Conservation (phyloP, 2,113 vertebrate species). For the Lamprotornis superbus region DNA sequence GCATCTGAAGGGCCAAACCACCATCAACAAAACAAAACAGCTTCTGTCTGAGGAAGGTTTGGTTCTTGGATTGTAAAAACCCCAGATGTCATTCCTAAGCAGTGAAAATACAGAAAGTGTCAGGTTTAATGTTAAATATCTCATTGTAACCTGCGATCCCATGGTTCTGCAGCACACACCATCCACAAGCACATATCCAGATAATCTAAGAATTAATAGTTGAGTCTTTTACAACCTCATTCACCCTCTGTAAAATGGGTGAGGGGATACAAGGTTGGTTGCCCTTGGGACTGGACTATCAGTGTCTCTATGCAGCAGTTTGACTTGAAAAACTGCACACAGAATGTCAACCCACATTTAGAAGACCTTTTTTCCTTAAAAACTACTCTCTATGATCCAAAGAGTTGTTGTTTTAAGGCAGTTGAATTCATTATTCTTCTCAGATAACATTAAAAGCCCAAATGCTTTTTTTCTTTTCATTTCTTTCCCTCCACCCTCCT, state of each 20-base stretch:
- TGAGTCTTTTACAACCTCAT: not conserved
- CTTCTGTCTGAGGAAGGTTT: not conserved
- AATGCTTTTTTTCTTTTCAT: not conserved
- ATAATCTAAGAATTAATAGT: not conserved
- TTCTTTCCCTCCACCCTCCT: not conserved
- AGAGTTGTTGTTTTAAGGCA: not conserved
- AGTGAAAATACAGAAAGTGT: not conserved
- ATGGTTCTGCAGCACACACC: not conserved
- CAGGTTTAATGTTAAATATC: not conserved
- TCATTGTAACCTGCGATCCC: not conserved
- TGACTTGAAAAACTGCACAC: not conserved
- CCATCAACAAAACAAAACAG: not conserved
- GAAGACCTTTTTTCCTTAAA: not conserved
- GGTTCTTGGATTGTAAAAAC: not conserved
- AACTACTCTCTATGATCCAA: not conserved
- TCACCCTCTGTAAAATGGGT: not conserved
- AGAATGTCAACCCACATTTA: not conserved
- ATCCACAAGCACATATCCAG: not conserved
- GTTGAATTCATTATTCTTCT: conserved; percentile 5
- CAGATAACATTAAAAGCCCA: not conserved
- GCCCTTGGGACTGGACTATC: not conserved
- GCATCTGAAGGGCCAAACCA: not conserved
- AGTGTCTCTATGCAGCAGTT: not conserved
- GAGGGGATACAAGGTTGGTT: not conserved
- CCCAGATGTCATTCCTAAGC: not conserved